Conservation (phyloP, 2,888 invertebrate genomes). For the Thereva nobilitata region DNA sequence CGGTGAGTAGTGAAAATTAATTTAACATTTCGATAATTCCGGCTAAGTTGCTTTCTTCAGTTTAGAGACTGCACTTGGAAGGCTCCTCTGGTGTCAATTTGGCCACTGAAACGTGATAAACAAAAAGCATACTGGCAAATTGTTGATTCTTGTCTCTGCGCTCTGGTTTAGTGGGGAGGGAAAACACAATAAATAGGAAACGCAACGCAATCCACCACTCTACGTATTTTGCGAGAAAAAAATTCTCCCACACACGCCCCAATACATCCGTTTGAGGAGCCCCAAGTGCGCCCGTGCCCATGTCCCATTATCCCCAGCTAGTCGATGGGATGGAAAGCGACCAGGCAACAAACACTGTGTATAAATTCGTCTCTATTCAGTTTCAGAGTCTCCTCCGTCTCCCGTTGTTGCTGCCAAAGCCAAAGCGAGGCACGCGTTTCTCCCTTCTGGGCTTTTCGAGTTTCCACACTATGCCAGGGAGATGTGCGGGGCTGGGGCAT, state of each 20-base stretch:
- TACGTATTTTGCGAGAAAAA: neutral
- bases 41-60: too few species aligned
- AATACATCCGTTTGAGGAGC: conserved; percentile 1
- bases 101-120: conserved; percentile 26
- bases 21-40: too few species aligned
- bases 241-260: conserved; percentile 5
- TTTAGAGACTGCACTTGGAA: too few species aligned
- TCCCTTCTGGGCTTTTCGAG: conserved; percentile 5
- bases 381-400: too few species aligned
- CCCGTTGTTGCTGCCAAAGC: too few species aligned
- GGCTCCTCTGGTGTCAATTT: neutral
- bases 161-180: conserved; percentile 31
- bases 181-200: conserved; percentile 28
- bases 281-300: conserved; percentile 18
- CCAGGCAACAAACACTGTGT: too few species aligned
- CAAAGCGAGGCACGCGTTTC: conserved; percentile 2
- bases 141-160: conserved; percentile 39
- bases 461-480: conserved; percentile 1
- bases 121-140: conserved; percentile 28
- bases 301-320: too few species aligned
- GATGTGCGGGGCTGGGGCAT: too few species aligned
- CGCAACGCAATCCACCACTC: conserved; percentile 30
- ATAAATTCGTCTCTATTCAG: too few species aligned
- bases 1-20: too few species aligned
- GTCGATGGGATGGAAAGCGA: too few species aligned